Conservation (phyloP, 2,888 invertebrate species). For the Lithophane ornitopus region DNA sequence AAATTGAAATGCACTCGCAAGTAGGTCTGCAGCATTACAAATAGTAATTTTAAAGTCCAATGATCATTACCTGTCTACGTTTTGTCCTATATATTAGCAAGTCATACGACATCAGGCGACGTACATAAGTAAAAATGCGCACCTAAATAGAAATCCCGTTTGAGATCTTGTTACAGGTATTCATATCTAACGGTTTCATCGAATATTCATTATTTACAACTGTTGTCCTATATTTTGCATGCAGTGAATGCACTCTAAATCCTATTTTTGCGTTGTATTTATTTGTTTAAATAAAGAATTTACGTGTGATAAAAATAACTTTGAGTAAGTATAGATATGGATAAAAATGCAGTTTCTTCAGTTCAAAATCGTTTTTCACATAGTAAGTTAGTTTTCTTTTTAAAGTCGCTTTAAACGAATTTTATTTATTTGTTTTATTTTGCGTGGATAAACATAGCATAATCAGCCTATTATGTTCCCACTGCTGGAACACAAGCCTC, state of each 20-base stretch:
- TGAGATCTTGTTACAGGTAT: conserved; percentile 44
- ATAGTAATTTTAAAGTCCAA: conserved; percentile 50
- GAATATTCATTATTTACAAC: conserved; percentile 39
- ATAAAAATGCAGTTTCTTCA: not conserved
- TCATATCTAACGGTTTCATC: conserved; percentile 54
- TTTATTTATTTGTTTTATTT: not conserved
- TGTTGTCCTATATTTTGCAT: conserved; percentile 41
- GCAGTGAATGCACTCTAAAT: conserved; percentile 8
- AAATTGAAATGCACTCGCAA: conserved; percentile 12
- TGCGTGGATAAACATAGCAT: not conserved
- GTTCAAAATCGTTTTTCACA: not conserved
- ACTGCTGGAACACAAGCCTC: not conserved
- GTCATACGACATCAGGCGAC: conserved; percentile 26
- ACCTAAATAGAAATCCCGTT: conserved; percentile 41
- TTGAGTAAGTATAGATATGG: not conserved
- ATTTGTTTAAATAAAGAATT: not conserved
- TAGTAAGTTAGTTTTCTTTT: not conserved
- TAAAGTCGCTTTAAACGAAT: not conserved
- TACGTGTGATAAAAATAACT: not conserved
- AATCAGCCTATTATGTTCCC: not conserved
- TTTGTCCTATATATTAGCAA: conserved; percentile 54
- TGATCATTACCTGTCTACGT: conserved; percentile 37
- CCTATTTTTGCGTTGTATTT: conserved; percentile 3
- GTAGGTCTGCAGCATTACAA: conserved; percentile 29
- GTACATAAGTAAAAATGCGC: conserved; percentile 31